phyloP scores from a whole-genome alignment of 2,888 invertebrate species.

The Mesochorus sp. region DNA sequence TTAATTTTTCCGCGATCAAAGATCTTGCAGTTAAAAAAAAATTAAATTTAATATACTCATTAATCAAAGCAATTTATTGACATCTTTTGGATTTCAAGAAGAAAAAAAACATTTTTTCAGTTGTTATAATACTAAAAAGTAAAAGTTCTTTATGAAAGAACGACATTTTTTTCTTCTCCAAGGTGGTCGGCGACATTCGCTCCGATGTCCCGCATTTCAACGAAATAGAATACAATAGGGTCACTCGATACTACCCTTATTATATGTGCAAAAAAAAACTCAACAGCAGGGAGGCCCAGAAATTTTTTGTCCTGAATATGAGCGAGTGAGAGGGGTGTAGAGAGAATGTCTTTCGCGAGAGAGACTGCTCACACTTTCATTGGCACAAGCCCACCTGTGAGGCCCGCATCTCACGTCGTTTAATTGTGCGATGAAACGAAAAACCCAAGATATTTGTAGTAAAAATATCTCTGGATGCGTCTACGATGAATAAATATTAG shows the following conservation, averaged over 20 bases:
- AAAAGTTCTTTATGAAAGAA: neutral
- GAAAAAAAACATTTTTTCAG: neutral
- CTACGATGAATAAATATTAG: no score
- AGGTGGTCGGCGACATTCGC: conserved; percentile 28
- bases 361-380: conserved; percentile 37
- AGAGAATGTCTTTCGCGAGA: neutral
- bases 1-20: no score
- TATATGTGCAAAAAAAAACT: conserved; percentile 27
- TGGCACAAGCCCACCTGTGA: conserved; percentile 59
- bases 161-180: conserved; percentile 7
- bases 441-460: conserved; percentile 28
- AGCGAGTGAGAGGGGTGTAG: conserved; percentile 8
- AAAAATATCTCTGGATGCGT: no score
- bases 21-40: no score
- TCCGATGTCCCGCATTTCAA: conserved; percentile 24
- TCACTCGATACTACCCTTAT: conserved; percentile 77
- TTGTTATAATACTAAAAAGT: neutral
- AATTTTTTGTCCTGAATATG: conserved; percentile 36
- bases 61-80: no score
- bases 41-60: no score
- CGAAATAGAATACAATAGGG: conserved; percentile 70
- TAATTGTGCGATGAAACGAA: conserved; percentile 42
- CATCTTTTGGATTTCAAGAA: no score
- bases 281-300: conserved; percentile 29
- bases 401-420: conserved; percentile 57